Percentiles rank a stretch among this genome's conserved stretches.
Conservation (phyloP, 1,140 invertebrate species). For the Drosophila suzukii region DNA sequence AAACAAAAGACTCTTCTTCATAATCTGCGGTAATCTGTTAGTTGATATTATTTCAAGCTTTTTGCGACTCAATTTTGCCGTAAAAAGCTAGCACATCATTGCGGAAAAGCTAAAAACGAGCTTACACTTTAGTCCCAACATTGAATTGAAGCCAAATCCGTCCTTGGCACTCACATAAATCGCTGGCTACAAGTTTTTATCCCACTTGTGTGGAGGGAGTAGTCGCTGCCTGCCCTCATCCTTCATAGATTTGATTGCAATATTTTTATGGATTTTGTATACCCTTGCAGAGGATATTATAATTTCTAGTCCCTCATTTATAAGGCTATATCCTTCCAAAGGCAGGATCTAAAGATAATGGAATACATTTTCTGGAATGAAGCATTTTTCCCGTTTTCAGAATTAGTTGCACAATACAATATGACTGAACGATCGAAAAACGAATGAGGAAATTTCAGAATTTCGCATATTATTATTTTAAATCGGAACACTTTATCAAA, state of each 20-base stretch:
- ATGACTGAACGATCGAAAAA: no score
- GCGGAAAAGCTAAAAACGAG: conserved; percentile 5
- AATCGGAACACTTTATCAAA: no score
- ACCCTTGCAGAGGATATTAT: neutral
- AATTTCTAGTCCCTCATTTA: no score
- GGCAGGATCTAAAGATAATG: no score
- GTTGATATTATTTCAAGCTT: conserved; percentile 13
- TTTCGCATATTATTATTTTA: no score
- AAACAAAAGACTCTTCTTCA: conserved; percentile 19
- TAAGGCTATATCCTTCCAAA: no score
- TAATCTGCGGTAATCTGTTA: conserved; percentile 9
- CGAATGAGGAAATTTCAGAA: no score
- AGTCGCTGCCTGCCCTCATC: conserved; percentile 8
- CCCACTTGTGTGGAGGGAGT: conserved; percentile 2
- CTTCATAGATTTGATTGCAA: conserved; percentile 53
- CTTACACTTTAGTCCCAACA: neutral
- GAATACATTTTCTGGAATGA: no score
- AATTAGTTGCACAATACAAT: no score
- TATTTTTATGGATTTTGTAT: conserved; percentile 57
- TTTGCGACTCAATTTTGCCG: conserved; percentile 14
- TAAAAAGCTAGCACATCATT: conserved; percentile 26
- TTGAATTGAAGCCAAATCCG: conserved; percentile 53
- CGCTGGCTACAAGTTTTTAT: conserved; percentile 53
- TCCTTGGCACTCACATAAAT: conserved; percentile 62
- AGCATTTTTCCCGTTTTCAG: no score